phyloP scores from a whole-genome alignment of 1,140 invertebrate species.

The Drosophila ironensis region DNA sequence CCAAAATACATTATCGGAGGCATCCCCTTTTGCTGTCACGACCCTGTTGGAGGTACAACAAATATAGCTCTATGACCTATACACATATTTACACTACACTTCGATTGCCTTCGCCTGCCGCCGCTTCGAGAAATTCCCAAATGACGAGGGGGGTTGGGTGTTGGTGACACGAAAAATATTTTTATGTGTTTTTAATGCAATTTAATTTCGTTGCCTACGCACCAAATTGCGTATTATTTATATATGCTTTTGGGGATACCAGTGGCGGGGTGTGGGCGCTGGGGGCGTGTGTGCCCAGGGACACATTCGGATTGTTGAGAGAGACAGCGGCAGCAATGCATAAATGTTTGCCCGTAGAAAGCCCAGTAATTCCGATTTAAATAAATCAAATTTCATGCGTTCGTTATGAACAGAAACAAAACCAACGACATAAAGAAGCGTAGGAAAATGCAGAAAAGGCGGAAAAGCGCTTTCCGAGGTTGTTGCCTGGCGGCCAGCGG shows the following conservation, averaged over 20 bases:
- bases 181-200: slow-evolving; percentile 75
- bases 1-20: too few species aligned
- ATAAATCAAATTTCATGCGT: slow-evolving; percentile 41
- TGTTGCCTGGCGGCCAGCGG: not conserved
- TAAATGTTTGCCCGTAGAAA: slow-evolving; percentile 32
- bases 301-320: slow-evolving; percentile 21
- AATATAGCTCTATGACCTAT: slow-evolving; percentile 17
- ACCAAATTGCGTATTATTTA: slow-evolving; percentile 19
- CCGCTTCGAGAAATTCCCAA: slow-evolving; percentile 42
- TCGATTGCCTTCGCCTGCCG: slow-evolving; percentile 12
- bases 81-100: slow-evolving; percentile 19
- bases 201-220: slow-evolving; percentile 55
- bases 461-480: slow-evolving; percentile 2
- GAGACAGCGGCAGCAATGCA: not conserved
- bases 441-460: slow-evolving; percentile 1
- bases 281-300: slow-evolving; percentile 16
- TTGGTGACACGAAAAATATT: slow-evolving; percentile 57
- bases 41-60: slow-evolving; percentile 25
- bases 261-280: too few species aligned
- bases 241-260: slow-evolving; percentile 22
- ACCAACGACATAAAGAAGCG: not conserved
- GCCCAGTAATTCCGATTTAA: slow-evolving; percentile 39
- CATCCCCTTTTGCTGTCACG: not conserved
- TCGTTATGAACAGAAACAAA: too few species aligned
- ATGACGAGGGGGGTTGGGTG: slow-evolving; percentile 25